Conservation (phyloP, 1,140 invertebrate species). For the Apocrypta bakeri region DNA sequence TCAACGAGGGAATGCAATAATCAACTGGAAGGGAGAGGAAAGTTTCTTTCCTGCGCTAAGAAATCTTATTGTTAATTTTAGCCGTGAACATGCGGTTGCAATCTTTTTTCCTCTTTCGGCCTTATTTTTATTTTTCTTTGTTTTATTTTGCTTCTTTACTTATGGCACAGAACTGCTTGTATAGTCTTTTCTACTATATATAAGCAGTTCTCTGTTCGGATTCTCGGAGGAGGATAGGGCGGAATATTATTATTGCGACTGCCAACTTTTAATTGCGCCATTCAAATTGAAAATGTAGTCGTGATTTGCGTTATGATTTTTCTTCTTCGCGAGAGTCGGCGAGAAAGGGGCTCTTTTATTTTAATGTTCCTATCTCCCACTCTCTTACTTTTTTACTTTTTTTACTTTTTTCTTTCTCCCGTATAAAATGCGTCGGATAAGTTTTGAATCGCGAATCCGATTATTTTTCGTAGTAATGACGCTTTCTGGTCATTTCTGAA, state of each 20-base stretch:
- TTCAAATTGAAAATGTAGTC: slow-evolving; percentile 36
- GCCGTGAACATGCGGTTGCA: background rate
- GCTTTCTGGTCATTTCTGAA: too few relatives aligned
- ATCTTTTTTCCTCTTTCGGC: background rate
- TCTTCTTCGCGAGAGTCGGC: background rate
- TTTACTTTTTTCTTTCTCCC: background rate
- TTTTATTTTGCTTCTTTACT: too few relatives aligned
- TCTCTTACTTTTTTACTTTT: background rate
- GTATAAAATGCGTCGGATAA: background rate
- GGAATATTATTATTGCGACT: slow-evolving; percentile 25
- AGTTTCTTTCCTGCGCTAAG: slow-evolving; percentile 6
- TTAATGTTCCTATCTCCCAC: background rate
- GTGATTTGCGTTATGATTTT: slow-evolving; percentile 20
- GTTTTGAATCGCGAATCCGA: background rate
- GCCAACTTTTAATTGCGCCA: slow-evolving; percentile 32
- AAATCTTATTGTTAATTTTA: slow-evolving; percentile 14
- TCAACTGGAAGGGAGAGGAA: background rate
- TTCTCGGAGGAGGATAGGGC: background rate
- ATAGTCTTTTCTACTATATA: too few relatives aligned
- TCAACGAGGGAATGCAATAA: background rate
- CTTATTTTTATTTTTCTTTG: background rate
- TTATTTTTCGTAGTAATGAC: slow-evolving; percentile 1
- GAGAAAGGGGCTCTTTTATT: background rate
- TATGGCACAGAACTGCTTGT: too few relatives aligned
- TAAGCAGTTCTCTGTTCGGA: too few relatives aligned